A percentile compares a stretch with the other conserved stretches of the same genome.
phyloP scores from a whole-genome alignment of 2,113 vertebrate species.

The Anguilla japonica region DNA sequence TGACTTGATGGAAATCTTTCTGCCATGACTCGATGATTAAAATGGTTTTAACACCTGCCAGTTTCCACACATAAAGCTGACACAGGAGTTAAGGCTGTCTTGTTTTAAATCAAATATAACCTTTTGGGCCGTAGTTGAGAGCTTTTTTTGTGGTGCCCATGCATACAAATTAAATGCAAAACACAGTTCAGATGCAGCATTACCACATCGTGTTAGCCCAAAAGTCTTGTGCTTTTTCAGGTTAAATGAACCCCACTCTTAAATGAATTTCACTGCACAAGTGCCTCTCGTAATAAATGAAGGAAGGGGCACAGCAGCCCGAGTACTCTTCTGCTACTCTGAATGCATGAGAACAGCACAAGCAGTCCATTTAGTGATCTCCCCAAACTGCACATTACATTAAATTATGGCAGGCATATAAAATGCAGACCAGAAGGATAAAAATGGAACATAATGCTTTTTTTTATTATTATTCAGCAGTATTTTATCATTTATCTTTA shows the following conservation, averaged over 20 bases:
- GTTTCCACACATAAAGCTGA: neutral
- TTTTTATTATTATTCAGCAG: no score
- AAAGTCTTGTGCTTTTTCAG: neutral
- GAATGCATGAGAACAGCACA: no score
- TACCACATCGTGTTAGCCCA: neutral
- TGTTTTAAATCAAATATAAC: neutral
- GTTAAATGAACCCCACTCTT: no score
- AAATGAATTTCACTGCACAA: no score
- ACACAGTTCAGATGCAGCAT: neutral
- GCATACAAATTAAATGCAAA: neutral
- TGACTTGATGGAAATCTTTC: neutral
- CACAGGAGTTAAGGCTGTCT: neutral
- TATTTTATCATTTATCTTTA: no score
- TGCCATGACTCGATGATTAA: neutral
- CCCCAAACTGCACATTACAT: neutral
- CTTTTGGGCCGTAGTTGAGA: neutral
- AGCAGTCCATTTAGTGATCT: neutral
- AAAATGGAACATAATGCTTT: neutral
- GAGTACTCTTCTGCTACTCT: no score
- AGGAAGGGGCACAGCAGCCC: neutral
- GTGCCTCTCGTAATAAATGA: no score
- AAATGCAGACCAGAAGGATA: neutral
- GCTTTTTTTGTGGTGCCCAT: neutral
- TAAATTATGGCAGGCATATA: neutral
- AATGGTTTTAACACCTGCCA: constrained; percentile 3